These are phyloP conservation scores for Elachura formosa DNA, from an alignment of 2,113 vertebrate species.

Conservation along the genomic window DNA sequence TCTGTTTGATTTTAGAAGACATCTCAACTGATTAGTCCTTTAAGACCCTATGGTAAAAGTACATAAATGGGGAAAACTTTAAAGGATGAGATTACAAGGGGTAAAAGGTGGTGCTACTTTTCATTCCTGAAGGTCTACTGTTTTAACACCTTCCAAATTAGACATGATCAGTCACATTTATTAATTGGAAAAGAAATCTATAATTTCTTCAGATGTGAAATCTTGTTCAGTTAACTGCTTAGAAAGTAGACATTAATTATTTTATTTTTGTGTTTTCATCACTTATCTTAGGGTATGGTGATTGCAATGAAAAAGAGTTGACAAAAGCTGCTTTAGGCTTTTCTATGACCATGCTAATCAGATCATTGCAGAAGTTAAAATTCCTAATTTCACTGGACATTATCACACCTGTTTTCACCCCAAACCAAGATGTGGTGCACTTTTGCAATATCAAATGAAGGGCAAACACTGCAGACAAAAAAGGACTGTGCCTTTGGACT, in stretches of 20 bases:
- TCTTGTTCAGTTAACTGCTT: neutral
- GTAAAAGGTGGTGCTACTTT: neutral
- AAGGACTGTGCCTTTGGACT: neutral
- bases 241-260: neutral
- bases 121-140: neutral
- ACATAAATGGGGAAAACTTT: neutral
- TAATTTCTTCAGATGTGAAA: neutral
- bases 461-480: neutral
- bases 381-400: neutral
- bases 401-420: neutral
- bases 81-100: neutral
- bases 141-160: neutral
- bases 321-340: neutral
- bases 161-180: neutral
- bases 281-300: neutral
- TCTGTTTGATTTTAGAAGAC: neutral
- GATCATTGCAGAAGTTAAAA: neutral
- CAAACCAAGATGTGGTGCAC: accelerated
- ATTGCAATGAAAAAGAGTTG: neutral
- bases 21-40: neutral
- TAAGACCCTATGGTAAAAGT: neutral
- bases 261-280: neutral
- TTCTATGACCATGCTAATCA: neutral
- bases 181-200: neutral
- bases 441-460: neutral